These are phyloP conservation scores for Acomys russatus DNA, from an alignment of 2,797 vertebrate genomes.

Conservation along the genomic window DNA sequence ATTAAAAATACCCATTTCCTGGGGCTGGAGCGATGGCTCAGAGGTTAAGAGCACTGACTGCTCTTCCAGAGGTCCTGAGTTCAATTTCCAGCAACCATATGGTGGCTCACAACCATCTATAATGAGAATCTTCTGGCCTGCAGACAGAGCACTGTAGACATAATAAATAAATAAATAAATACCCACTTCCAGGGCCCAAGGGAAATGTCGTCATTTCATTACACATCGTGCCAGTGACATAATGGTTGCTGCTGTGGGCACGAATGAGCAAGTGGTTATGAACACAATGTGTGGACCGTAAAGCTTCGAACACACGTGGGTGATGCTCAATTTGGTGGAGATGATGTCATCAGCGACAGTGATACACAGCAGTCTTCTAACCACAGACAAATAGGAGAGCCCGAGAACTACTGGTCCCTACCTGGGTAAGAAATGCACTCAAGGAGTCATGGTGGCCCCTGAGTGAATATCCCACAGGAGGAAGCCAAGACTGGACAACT, in stretches of 20 bases:
- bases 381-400: neutral
- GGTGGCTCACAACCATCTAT: too few species aligned
- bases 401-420: neutral
- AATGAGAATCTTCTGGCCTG: too few species aligned
- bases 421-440: neutral
- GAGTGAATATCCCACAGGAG: too few species aligned
- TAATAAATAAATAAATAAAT: too few species aligned
- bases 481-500: neutral
- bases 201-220: conserved; percentile 31
- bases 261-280: neutral
- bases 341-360: neutral
- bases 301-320: neutral
- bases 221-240: neutral
- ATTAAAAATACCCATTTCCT: neutral
- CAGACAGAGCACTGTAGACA: too few species aligned
- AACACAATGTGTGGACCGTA: neutral
- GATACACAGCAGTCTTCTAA: neutral
- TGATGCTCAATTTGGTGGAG: neutral
- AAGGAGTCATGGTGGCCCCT: neutral
- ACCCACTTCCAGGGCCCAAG: neutral
- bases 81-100: too few species aligned
- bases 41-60: too few species aligned
- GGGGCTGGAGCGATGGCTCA: too few species aligned
- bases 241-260: neutral
- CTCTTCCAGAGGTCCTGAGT: too few species aligned